These are phyloP conservation scores for Coluber constrictor DNA, from an alignment of 2,797 vertebrate species.

Conservation along the genomic window DNA sequence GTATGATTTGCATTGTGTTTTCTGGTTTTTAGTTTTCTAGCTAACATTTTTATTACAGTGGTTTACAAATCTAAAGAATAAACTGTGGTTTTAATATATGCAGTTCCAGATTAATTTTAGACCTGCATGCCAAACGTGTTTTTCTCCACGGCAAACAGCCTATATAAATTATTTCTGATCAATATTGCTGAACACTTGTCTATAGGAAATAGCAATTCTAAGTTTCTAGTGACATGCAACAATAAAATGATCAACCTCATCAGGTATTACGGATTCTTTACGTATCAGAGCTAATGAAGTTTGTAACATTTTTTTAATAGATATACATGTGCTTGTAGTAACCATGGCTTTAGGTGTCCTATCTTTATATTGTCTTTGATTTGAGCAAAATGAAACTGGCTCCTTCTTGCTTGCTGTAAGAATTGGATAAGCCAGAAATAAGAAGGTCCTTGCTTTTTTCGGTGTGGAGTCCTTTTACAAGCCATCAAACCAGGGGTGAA, in stretches of 20 bases:
- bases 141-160: not conserved
- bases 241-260: not conserved
- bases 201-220: not conserved
- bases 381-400: not conserved
- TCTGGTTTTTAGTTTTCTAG: not conserved
- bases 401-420: not conserved
- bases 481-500: not conserved
- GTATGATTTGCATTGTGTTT: slow-evolving; percentile 59
- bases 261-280: not conserved
- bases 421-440: not conserved
- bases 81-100: not conserved
- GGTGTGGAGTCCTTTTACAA: not conserved
- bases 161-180: not conserved
- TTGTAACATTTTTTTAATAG: not conserved
- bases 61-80: not conserved
- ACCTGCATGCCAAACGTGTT: not conserved
- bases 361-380: not conserved
- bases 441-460: not conserved
- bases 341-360: not conserved
- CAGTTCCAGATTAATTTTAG: not conserved
- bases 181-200: not conserved
- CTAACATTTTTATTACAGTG: not conserved
- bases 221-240: not conserved
- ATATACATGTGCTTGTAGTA: not conserved
- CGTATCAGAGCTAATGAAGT: not conserved